Base-by-base conservation (phyloP, 2,888 invertebrate species). In the Lomographa bimaculata region DNA sequence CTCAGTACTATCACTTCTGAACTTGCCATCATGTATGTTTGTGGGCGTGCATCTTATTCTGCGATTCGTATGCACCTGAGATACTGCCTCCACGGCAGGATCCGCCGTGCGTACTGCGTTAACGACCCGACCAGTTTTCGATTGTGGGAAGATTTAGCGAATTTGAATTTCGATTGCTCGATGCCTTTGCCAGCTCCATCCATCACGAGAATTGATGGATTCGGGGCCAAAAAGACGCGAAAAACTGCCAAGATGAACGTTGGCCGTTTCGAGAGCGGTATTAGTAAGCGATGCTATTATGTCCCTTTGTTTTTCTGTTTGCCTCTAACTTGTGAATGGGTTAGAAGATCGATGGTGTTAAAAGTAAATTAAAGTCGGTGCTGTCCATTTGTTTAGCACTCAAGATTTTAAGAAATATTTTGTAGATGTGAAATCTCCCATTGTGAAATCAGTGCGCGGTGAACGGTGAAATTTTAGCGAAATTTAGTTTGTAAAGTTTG, bases 61-160 rank as follows among this genome's bases (percentile, higher is more conserved):
- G 6, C 9, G 4, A 7, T 1, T 16, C 20, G 21, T 2, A 2
- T 16, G 25, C 12, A 35, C 8, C 7, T 30, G 3, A 9, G n/a
- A 3, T n/a, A 20, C 42, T 41, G 39, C 8, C 10, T 19, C 5
- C 3, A 18, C 5, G 11, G 29, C 67, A 73, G 60, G 64, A 64
- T 66, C 71, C 61, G 55, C 60, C 56, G 57, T 65, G 60, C 64
- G 80, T 78, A 73, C 76, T 64, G 80, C 76, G 85, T 85, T 86
- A 86, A 87, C 85, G 84, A 87, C 74, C 72, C 76, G 79, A 79
- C 79, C 80, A 75, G 82, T 85, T 84, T 78, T 79, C 79, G 75
- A 70, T 69, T 86, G 84, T 87, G 87, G 84, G 87, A 87, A 87
- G 86, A 84, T 85, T 87, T 87, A 84, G 87, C 87, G 83, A 87